These are phyloP conservation scores for Himalopsyche tibetana DNA, from an alignment of 2,888 invertebrate species.

Conservation along the genomic window DNA sequence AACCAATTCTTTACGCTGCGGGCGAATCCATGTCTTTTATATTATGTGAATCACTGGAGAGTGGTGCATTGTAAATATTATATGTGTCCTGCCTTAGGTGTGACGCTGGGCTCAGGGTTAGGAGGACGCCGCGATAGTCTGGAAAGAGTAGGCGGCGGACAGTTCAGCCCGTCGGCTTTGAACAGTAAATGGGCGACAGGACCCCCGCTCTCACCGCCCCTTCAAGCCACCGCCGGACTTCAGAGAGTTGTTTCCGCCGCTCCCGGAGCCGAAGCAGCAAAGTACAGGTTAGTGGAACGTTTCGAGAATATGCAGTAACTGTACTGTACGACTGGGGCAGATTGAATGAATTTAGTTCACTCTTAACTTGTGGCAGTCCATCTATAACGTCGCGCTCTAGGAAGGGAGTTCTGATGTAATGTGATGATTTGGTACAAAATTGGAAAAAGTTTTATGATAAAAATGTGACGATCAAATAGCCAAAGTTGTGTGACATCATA, in stretches of 20 bases:
- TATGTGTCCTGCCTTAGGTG: constrained; percentile 69
- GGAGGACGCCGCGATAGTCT: constrained; percentile 77
- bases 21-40: not conserved
- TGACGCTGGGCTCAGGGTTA: constrained; percentile 65
- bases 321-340: not conserved
- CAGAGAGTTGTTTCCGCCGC: constrained; percentile 80
- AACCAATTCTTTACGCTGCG: not conserved
- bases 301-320: not conserved
- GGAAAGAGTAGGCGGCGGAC: constrained; percentile 72
- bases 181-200: constrained; percentile 70
- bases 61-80: constrained; percentile 36
- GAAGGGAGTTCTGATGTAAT: no score
- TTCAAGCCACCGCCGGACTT: constrained; percentile 80
- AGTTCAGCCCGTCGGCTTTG: constrained; percentile 75
- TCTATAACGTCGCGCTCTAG: no score
- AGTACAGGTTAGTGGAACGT: constrained; percentile 78
- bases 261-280: constrained; percentile 92
- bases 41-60: not conserved
- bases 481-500: no score
- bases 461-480: no score
- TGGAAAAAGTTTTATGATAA: no score
- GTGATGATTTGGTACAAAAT: no score
- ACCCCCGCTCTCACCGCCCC: constrained; percentile 84
- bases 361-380: no score
- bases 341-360: not conserved